These are phyloP conservation scores for Stichodactyla helianthus DNA, from an alignment of 64 coral and sea anemone genomes.

Conservation along the genomic window DNA sequence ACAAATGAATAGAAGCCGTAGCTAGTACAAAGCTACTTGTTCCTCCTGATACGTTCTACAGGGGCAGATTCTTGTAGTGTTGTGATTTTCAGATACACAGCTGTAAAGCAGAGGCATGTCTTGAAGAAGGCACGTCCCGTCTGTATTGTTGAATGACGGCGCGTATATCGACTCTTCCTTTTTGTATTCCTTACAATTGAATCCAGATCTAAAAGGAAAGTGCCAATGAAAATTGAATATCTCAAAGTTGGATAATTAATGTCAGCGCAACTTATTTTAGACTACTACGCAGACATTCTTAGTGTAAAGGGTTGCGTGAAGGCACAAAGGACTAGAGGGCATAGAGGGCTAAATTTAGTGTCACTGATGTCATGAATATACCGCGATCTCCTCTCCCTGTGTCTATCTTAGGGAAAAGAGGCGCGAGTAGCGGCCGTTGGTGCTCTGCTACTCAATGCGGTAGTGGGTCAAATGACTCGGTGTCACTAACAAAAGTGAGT, in stretches of 20 bases:
- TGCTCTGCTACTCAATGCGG: no score
- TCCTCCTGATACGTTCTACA: constrained; percentile 55
- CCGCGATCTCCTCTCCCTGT: no score
- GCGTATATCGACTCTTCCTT: constrained; percentile 17
- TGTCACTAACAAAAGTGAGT: no score
- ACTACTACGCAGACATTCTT: no score
- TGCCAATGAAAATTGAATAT: background rate
- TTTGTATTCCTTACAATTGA: background rate
- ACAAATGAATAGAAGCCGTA: no score
- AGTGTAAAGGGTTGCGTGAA: background rate
- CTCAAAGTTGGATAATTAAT: background rate
- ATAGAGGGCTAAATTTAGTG: no score
- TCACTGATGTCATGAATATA: no score
- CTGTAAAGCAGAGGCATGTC: constrained; percentile 40
- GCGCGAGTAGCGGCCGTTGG: no score
- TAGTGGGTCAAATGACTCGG: no score
- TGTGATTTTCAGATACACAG: constrained; percentile 29
- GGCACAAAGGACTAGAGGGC: no score
- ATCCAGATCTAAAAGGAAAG: background rate
- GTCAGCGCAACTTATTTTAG: no score
- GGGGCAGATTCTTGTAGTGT: constrained; percentile 18
- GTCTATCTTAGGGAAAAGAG: no score
- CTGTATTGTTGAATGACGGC: constrained; percentile 18
- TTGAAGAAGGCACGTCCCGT: constrained; percentile 28
- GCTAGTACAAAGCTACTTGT: constrained; percentile 46